Evolutionary conservation across 1,140 invertebrate species (phyloP), one percentile per base, ranked within the genome.

Genomic region (Goniozus legneri): DNA sequence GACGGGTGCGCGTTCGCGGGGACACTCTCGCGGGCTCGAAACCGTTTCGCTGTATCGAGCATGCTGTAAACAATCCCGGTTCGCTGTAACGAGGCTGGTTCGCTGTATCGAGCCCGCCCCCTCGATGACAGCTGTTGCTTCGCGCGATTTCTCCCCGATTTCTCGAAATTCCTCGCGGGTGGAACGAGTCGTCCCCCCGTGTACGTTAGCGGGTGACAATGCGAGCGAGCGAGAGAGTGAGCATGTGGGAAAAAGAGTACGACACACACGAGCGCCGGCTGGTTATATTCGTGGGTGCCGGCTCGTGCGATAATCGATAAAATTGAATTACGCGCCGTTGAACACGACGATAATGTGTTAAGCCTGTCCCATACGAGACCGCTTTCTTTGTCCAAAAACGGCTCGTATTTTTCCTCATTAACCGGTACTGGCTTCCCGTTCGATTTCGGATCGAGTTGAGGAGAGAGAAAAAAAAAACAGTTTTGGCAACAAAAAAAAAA

Each of bases 261-360:
- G 54, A 6, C n/a, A 44, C 13, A 21, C 15, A 35, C 45, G 12
- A 42, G 34, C 38, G 24, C 45, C 19, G 30, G 21, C 14, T 30
- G 20, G 18, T 50, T 39, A 58, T 59, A 58, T 54, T 58, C 51
- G 57, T 59, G 51, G 52, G 47, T 60, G 52, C 43, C 42, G 22
- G 40, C 51, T 58, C 47, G 24, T 58, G 54, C 56, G 57, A 60
- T 58, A 58, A 60, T 60, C 57, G 57, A 60, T 60, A 60, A 60
- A 60, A 60, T 60, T 55, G 56, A 60, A 58, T 58, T 55, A 60
- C 57, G 56, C 57, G 48, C 57, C 42, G 45, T 4, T 58, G 57
- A 60, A 46, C 57, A 60, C 58, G 44, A 27, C 43, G 55, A 60
- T 58, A 60, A 45, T 43, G 48, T n/a, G n/a, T 37, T 45, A 42